Conservation (phyloP, 2,888 invertebrate genomes). For the Synanthedon formicaeformis region DNA sequence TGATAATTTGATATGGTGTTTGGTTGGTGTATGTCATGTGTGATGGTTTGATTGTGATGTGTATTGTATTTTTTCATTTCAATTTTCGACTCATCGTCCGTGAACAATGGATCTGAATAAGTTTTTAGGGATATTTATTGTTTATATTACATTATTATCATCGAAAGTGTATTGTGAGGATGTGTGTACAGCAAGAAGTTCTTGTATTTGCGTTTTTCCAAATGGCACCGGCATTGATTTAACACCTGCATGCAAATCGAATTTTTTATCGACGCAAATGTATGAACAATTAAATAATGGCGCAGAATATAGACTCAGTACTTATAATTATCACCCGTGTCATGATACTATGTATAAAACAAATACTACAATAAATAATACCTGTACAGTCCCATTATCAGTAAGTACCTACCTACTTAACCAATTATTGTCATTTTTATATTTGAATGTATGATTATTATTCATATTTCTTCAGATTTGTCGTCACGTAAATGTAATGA, state of each 20-base stretch:
- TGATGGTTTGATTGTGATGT: not conserved
- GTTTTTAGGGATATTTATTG: conserved; percentile 13
- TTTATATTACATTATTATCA: conserved; percentile 17
- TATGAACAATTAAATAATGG: conserved; percentile 21
- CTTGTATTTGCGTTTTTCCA: conserved; percentile 53
- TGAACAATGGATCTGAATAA: conserved; percentile 5
- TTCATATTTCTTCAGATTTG: conserved; percentile 33
- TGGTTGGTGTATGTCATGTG: no score
- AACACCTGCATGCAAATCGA: conserved; percentile 27
- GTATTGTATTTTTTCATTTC: not conserved
- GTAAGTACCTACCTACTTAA: conserved; percentile 22
- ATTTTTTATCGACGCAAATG: conserved; percentile 34
- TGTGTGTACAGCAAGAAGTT: conserved; percentile 37
- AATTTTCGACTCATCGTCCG: not conserved
- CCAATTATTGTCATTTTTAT: no score
- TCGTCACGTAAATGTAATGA: conserved; percentile 27
- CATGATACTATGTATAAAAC: conserved; percentile 26
- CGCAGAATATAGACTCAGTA: conserved; percentile 28
- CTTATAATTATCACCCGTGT: conserved; percentile 57
- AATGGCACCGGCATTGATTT: conserved; percentile 65
- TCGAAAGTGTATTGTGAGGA: conserved; percentile 24
- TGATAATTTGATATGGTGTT: no score
- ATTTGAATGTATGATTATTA: not conserved
- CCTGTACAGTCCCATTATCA: conserved; percentile 30
- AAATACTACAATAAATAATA: conserved; percentile 20